These are phyloP conservation scores for Varanus komodoensis DNA, from an alignment of 2,113 vertebrate genomes.

Conservation along the genomic window DNA sequence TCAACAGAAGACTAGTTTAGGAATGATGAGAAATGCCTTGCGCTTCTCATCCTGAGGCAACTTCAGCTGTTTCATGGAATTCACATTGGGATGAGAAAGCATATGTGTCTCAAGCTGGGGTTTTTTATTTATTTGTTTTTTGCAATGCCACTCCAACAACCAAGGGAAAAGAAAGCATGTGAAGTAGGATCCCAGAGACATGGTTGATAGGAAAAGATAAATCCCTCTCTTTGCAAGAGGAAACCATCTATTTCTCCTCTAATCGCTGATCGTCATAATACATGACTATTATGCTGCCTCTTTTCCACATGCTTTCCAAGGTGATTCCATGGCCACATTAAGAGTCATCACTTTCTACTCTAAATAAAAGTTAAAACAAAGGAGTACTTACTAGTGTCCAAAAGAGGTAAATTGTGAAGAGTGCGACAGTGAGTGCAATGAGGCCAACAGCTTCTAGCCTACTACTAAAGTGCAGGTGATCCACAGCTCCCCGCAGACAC, in stretches of 20 bases:
- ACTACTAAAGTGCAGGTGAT: conserved; percentile 87
- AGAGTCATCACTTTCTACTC: not conserved
- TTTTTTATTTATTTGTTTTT: not conserved
- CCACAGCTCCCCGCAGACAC: conserved; percentile 83
- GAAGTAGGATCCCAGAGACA: not conserved
- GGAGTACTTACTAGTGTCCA: conserved; percentile 84
- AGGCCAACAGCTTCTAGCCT: conserved; percentile 85
- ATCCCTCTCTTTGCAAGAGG: not conserved
- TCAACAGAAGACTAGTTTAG: conserved; percentile 9
- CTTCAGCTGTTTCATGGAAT: not conserved
- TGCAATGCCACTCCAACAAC: not conserved
- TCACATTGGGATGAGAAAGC: not conserved
- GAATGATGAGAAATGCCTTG: not conserved
- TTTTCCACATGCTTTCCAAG: not conserved
- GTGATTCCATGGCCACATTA: not conserved
- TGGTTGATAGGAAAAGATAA: not conserved
- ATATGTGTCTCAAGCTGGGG: not conserved
- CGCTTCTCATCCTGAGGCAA: not conserved
- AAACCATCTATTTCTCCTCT: not conserved
- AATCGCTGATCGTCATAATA: not conserved
- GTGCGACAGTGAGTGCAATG: conserved; percentile 86
- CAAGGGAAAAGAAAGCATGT: not conserved
- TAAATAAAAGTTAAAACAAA: not conserved
- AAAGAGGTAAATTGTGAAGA: conserved; percentile 89
- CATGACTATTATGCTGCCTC: not conserved